Conservation (phyloP, 2,888 invertebrate genomes). For the Phyllotreta cruciferae region DNA sequence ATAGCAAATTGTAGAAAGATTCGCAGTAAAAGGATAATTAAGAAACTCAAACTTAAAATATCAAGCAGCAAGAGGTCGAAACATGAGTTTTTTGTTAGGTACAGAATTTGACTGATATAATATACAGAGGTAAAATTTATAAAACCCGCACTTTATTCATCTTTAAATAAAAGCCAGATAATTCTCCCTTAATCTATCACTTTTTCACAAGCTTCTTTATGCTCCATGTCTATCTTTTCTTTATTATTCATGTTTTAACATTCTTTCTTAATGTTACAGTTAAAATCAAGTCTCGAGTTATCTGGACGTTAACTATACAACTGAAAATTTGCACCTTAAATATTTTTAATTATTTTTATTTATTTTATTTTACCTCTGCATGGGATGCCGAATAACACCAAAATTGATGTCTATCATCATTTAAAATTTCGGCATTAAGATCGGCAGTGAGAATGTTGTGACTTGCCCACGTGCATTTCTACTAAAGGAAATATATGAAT, state of each 20-base stretch:
- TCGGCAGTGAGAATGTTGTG: constrained; percentile 48
- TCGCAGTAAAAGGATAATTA: not conserved
- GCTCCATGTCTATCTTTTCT: too few relatives aligned
- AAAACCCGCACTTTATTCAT: too few relatives aligned
- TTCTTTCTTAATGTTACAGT: too few relatives aligned
- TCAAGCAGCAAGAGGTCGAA: constrained; percentile 33
- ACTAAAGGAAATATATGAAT: constrained; percentile 11
- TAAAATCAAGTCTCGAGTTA: too few relatives aligned
- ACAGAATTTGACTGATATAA: not conserved
- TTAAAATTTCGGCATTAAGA: constrained; percentile 39
- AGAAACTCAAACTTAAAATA: constrained; percentile 34
- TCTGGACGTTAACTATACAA: too few relatives aligned
- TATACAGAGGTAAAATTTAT: not conserved
- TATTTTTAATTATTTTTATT: constrained; percentile 2
- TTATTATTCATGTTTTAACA: too few relatives aligned
- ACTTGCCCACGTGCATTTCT: constrained; percentile 53
- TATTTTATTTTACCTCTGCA: constrained; percentile 6
- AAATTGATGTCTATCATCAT: constrained; percentile 27
- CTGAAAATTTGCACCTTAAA: not conserved
- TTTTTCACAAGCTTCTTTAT: too few relatives aligned
- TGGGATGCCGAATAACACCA: constrained; percentile 30
- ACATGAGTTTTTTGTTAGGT: constrained; percentile 31
- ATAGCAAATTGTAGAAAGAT: not conserved
- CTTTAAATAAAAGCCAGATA: too few relatives aligned
- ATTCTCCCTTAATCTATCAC: too few relatives aligned